These are phyloP conservation scores for Enteromius argenteus DNA, from an alignment of 2,797 vertebrate genomes.

Conservation along the genomic window DNA sequence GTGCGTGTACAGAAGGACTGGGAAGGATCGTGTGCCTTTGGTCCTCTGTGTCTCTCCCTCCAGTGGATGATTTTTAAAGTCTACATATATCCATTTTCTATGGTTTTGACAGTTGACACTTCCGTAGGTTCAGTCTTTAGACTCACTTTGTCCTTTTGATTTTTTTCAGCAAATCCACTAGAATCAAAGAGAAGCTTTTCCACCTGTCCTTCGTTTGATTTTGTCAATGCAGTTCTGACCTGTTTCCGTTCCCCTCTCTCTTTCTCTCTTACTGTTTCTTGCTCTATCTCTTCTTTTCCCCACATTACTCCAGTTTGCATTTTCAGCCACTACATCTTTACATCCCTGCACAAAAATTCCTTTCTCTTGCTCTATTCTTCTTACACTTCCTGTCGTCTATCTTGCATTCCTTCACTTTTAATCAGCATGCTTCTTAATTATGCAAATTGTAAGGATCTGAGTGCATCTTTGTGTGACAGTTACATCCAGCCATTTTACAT, in stretches of 20 bases:
- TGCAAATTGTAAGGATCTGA: neutral
- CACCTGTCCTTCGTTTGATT: slow-evolving; percentile 60
- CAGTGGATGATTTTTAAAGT: slow-evolving; percentile 74
- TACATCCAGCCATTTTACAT: slow-evolving; percentile 13
- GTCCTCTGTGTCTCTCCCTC: slow-evolving; percentile 77
- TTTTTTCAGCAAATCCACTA: slow-evolving; percentile 47
- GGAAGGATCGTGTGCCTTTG: slow-evolving; percentile 76
- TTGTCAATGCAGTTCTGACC: slow-evolving; percentile 72
- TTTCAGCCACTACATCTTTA: slow-evolving; percentile 15
- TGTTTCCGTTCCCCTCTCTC: slow-evolving; percentile 63
- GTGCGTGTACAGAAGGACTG: slow-evolving; percentile 80
- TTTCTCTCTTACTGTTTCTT: slow-evolving; percentile 41
- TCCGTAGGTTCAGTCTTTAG: slow-evolving; percentile 24
- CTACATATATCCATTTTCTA: slow-evolving; percentile 45
- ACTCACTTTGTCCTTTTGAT: slow-evolving; percentile 60
- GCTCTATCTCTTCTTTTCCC: slow-evolving; percentile 10
- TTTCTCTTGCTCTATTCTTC: slow-evolving; percentile 18
- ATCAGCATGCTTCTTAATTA: slow-evolving; percentile 10
- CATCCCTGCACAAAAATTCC: neutral
- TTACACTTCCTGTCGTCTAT: slow-evolving; percentile 32
- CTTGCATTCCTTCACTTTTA: neutral
- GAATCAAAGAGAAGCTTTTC: slow-evolving; percentile 53
- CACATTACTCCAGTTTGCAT: slow-evolving; percentile 9
- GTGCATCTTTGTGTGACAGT: neutral
- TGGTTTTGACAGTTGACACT: neutral